Conservation (phyloP, 2,888 invertebrate species). For the Petrophora chlorosata region DNA sequence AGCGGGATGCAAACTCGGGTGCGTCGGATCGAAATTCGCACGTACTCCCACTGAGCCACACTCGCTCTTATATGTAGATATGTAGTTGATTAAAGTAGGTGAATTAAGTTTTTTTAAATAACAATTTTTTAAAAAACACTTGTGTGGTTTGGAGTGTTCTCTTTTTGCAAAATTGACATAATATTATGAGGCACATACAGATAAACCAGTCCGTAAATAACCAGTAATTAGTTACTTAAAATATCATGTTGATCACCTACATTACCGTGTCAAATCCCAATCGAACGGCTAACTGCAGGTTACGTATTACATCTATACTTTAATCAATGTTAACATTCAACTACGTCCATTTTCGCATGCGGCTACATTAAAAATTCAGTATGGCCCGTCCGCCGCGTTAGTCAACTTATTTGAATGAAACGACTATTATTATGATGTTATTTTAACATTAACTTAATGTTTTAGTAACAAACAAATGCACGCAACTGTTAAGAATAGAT, state of each 20-base stretch:
- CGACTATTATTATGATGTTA: constrained; percentile 40
- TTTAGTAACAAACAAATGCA: constrained; percentile 20
- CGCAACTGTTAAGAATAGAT: constrained; percentile 17
- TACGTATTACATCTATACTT: constrained; percentile 25
- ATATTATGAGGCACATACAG: no score
- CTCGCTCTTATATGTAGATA: no score
- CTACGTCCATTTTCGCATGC: constrained; percentile 20
- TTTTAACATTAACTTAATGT: constrained; percentile 36
- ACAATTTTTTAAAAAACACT: no score
- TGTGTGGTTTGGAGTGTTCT: no score
- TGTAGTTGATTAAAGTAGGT: no score
- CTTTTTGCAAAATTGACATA: no score
- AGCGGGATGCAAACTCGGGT: no score
- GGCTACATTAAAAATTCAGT: constrained; percentile 28
- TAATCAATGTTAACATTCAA: constrained; percentile 23
- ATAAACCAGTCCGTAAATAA: not conserved
- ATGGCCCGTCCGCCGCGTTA: constrained; percentile 51
- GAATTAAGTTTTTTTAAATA: no score
- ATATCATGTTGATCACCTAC: constrained; percentile 22
- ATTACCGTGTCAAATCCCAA: constrained; percentile 29
- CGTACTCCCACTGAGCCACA: no score
- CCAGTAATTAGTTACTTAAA: not conserved
- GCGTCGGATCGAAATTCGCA: no score
- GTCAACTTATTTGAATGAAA: constrained; percentile 63
- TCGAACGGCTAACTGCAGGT: constrained; percentile 25